These are phyloP conservation scores for Carollia perspicillata DNA, from an alignment of 2,113 vertebrate species.

Conservation along the genomic window DNA sequence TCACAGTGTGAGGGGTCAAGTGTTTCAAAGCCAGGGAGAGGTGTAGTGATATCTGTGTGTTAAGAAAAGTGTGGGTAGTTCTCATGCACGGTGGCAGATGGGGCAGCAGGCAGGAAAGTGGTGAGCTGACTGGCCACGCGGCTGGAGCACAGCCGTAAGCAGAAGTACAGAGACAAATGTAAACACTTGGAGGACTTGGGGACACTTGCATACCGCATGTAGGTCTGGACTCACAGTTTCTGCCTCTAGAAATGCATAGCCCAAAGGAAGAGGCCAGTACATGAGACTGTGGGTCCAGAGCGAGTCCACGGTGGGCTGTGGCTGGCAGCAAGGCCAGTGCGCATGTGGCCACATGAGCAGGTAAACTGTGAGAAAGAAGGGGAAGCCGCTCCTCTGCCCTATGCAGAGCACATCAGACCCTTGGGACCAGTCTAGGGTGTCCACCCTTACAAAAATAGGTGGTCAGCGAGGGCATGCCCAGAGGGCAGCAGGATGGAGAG, in stretches of 20 bases:
- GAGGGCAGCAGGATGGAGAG: background rate
- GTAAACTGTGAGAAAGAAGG: background rate
- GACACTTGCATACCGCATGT: background rate
- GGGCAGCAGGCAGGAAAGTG: background rate
- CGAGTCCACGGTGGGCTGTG: background rate
- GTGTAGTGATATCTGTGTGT: background rate
- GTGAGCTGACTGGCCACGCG: background rate
- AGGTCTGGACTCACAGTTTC: background rate
- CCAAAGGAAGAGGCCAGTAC: background rate
- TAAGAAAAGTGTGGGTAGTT: background rate
- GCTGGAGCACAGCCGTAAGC: background rate
- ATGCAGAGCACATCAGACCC: constrained; percentile 18
- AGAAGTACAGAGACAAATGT: background rate
- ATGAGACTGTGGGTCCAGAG: background rate
- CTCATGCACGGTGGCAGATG: background rate
- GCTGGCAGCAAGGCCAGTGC: background rate
- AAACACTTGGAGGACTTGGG: background rate
- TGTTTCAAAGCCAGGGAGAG: background rate
- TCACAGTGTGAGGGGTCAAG: background rate
- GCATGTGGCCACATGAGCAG: constrained; percentile 24
- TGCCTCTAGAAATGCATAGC: background rate
- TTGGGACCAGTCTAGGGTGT: background rate
- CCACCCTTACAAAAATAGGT: background rate
- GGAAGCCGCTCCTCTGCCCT: background rate
- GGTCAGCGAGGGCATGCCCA: background rate